Conservation (phyloP, 2,797 vertebrate species). For the Staurois parvus region DNA sequence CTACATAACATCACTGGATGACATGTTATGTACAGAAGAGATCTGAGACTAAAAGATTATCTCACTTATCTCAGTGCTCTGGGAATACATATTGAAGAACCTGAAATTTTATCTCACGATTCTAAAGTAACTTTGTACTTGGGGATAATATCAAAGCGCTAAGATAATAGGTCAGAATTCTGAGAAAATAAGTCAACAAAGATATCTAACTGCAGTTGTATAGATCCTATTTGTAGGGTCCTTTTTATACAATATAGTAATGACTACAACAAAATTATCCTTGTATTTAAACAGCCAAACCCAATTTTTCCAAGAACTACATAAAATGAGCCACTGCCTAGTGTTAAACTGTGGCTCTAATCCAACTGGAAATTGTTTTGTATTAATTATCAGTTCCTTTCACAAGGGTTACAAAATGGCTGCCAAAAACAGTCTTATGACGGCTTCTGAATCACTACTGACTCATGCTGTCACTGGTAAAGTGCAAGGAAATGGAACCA, state of each 20-base stretch:
- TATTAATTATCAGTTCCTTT: constrained; percentile 27
- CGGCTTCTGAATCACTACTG: constrained; percentile 7
- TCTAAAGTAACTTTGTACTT: too few relatives aligned
- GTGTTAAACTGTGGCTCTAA: constrained; percentile 19
- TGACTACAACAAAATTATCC: constrained; percentile 3
- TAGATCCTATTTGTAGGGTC: background rate
- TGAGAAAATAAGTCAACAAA: background rate
- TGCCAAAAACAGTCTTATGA: constrained; percentile 18
- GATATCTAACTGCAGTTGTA: background rate
- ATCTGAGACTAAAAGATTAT: too few relatives aligned
- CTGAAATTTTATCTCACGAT: too few relatives aligned
- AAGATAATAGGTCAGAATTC: too few relatives aligned
- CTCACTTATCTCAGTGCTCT: too few relatives aligned
- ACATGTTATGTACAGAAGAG: too few relatives aligned
- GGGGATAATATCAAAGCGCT: too few relatives aligned
- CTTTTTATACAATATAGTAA: background rate
- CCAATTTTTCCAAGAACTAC: constrained; percentile 17
- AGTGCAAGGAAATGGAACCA: background rate
- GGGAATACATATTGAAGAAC: too few relatives aligned
- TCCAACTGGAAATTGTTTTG: constrained; percentile 43
- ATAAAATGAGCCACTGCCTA: constrained; percentile 21
- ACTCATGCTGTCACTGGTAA: background rate
- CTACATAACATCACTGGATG: too few relatives aligned
- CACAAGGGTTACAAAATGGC: constrained; percentile 35
- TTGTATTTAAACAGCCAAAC: constrained; percentile 3